Percentiles rank a stretch among this genome's conserved stretches.
These are phyloP conservation scores for Rhadina sibilatrix DNA, from an alignment of 2,113 vertebrate species.

Conservation along the genomic window DNA sequence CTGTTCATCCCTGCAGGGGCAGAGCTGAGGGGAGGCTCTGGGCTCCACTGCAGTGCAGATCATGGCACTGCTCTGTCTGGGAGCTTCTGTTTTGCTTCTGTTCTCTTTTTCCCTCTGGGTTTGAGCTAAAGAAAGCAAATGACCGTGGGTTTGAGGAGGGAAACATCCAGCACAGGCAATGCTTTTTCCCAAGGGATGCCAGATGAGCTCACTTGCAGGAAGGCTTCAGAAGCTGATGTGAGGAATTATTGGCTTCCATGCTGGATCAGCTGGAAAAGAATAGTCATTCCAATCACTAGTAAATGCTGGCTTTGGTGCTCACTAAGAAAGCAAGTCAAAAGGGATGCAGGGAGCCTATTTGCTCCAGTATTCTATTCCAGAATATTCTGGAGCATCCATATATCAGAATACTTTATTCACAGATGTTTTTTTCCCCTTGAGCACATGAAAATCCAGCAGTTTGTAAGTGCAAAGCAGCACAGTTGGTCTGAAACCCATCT, in stretches of 20 bases:
- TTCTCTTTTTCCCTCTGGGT: background rate
- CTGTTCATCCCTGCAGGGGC: background rate
- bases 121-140: background rate
- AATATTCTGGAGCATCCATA: background rate
- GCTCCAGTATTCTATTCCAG: background rate
- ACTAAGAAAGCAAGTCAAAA: background rate
- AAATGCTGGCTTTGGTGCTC: background rate
- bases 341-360: too few species aligned
- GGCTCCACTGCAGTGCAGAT: fast-evolving
- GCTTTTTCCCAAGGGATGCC: background rate
- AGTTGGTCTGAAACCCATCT: background rate
- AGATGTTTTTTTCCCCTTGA: background rate
- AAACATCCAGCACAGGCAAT: background rate
- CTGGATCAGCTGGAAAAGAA: background rate
- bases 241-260: background rate
- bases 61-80: background rate
- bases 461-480: background rate
- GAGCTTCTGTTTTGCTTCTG: fast-evolving
- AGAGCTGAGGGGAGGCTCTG: background rate
- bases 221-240: background rate
- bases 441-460: background rate
- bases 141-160: background rate
- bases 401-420: background rate
- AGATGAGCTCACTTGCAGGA: background rate
- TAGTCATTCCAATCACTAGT: background rate